phyloP scores from a whole-genome alignment of 2,888 invertebrate species.

The Hirtodrosophila duncani region DNA sequence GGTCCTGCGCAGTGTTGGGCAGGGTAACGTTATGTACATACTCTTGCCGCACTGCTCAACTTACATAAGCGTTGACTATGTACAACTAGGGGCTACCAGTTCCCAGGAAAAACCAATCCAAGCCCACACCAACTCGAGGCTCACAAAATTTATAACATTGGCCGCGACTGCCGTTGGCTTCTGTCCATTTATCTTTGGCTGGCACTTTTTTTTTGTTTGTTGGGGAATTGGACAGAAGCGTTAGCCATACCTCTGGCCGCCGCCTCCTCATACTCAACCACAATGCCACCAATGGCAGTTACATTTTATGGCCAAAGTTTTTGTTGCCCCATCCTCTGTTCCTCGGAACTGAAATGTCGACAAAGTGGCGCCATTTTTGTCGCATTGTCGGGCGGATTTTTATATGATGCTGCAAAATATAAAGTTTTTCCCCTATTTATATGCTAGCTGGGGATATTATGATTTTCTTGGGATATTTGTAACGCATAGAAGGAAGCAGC shows the following conservation, averaged over 20 bases:
- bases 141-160: slow-evolving; percentile 52
- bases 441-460: too few relatives aligned
- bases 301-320: slow-evolving; percentile 75
- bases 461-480: too few relatives aligned
- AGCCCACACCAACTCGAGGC: slow-evolving; percentile 7
- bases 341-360: slow-evolving; percentile 43
- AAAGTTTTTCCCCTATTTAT: slow-evolving; percentile 32
- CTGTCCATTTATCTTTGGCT: slow-evolving; percentile 71
- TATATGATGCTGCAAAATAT: slow-evolving; percentile 28
- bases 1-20: slow-evolving; percentile 63
- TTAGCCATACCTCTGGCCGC: too few relatives aligned
- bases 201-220: slow-evolving; percentile 30
- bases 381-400: slow-evolving; percentile 61
- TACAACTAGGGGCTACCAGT: too few relatives aligned
- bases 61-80: slow-evolving; percentile 42
- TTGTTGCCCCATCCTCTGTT: background rate
- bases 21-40: slow-evolving; percentile 45
- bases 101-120: background rate
- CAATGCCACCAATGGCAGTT: slow-evolving; percentile 70
- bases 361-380: slow-evolving; percentile 76
- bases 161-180: slow-evolving; percentile 67
- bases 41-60: too few relatives aligned
- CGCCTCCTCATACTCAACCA: slow-evolving; percentile 30
- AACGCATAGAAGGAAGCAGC: too few relatives aligned
- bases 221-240: slow-evolving; percentile 5